Base-by-base conservation (phyloP, 2,113 vertebrate species). In the Agapornis roseicollis region DNA sequence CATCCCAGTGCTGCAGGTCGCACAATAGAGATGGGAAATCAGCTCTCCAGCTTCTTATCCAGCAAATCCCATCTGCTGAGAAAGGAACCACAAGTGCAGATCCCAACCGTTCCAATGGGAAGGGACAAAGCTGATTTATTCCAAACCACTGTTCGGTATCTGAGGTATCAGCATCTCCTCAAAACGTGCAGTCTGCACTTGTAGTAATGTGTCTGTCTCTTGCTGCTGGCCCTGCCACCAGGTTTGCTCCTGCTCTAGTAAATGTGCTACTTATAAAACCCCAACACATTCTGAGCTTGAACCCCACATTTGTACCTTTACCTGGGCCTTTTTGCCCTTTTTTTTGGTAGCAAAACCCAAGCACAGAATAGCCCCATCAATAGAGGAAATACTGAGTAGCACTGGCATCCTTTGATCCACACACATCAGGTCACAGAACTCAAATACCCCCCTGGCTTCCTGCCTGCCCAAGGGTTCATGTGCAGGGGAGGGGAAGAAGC, bases 401-500 rank as follows among this genome's bases (percentile, higher is more conserved):
- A 9, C 22, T 14, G 60, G 4, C 49, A 65, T 7, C 50, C 56
- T 35, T 47, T 42, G 66, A 71, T 44, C 41, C 69, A 28, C 12
- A 23, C 35, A 35, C 47, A 17, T 13, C 53, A 39, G 79, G 15
- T 28, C 60, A 5, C 13, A 8, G 18, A 4, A 11, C 44, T 25
- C 80, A 13, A 66, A 70, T 7, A 10, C 16, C 33, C 35, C 18
- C 13, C 4, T 7, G 33, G 58, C 15, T 19, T 49, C 56, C 53
- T 23, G 3, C 17, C 0, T 4, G 8, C 71, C 49, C 1, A 0
- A 14, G 13, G 42, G 20, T 1, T 3, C 19, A 56, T 5, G 7
- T 13, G 28, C 41, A 24, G 24, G n/a, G 44, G 9, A n/a, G n/a
- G 20, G 29, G 25, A 7, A 24, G 37, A 9, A 53, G 25, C 13